phyloP scores from a whole-genome alignment of 2,113 vertebrate genomes.

The Nematolebias whitei region DNA sequence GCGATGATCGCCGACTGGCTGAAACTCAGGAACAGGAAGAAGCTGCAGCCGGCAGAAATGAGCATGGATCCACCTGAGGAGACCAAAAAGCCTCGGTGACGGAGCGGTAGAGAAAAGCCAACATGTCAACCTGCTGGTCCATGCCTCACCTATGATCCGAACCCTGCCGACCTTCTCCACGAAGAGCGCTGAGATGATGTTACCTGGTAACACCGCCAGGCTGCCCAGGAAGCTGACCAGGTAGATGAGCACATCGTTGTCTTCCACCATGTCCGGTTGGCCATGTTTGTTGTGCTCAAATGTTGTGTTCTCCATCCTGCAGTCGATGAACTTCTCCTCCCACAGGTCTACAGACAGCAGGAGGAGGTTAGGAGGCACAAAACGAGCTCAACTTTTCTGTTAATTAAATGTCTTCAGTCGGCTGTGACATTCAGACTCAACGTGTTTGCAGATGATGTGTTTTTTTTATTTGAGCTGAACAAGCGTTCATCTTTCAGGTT shows the following conservation, averaged over 20 bases:
- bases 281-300: conserved; percentile 85
- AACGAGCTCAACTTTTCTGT: not conserved
- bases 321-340: conserved; percentile 88
- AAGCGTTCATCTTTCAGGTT: too few species aligned
- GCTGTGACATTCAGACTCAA: not conserved
- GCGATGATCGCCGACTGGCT: conserved; percentile 93
- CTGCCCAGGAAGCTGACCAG: conserved; percentile 96
- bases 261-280: conserved; percentile 86
- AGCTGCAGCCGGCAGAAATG: conserved; percentile 90
- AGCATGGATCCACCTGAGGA: conserved; percentile 92
- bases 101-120: too few species aligned
- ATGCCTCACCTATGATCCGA: conserved; percentile 88
- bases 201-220: conserved; percentile 92
- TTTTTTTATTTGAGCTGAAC: too few species aligned
- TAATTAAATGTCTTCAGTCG: not conserved
- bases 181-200: conserved; percentile 93
- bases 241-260: conserved; percentile 94
- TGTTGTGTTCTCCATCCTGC: conserved; percentile 84
- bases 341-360: conserved; percentile 84
- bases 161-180: conserved; percentile 95
- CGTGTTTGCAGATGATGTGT: too few species aligned
- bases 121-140: not conserved
- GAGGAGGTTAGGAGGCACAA: not conserved
- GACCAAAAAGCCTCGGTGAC: not conserved
- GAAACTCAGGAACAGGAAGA: conserved; percentile 93